phyloP scores from a whole-genome alignment of 2,797 vertebrate species.

The Syncerus caffer region DNA sequence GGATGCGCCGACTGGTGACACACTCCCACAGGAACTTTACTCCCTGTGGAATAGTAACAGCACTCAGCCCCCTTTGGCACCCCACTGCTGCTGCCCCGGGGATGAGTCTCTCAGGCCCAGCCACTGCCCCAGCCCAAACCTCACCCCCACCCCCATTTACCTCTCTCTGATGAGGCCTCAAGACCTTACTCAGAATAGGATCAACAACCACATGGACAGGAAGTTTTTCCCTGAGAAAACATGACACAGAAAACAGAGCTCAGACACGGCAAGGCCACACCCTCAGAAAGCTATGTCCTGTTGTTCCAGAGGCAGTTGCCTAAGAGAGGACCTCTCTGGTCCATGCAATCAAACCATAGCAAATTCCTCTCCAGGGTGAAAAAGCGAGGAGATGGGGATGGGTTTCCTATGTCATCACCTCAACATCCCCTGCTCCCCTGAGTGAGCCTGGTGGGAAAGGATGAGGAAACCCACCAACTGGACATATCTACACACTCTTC shows the following conservation, averaged over 20 bases:
- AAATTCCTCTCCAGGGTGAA: not conserved
- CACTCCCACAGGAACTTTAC: constrained; percentile 99
- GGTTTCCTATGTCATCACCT: not conserved
- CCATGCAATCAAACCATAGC: not conserved
- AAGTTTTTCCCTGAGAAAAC: constrained; percentile 89
- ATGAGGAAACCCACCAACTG: not conserved
- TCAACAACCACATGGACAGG: constrained; percentile 98
- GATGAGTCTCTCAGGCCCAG: not conserved
- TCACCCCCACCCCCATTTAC: constrained; percentile 79
- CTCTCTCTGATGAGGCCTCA: constrained; percentile 98
- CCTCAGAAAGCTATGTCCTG: not conserved
- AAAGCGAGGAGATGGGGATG: not conserved
- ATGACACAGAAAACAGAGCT: constrained; percentile 41
- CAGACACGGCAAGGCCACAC: not conserved
- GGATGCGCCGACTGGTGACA: constrained; percentile 92
- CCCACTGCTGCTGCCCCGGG: not conserved
- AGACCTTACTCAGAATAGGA: constrained; percentile 92
- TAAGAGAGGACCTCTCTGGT: not conserved
- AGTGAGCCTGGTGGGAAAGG: not conserved
- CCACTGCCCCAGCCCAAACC: not conserved
- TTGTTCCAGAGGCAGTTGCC: not conserved
- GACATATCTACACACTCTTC: not conserved
- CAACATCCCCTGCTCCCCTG: not conserved
- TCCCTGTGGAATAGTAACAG: constrained; percentile 83
- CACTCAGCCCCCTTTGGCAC: not conserved